Base-by-base conservation (phyloP, 30 jellyfish, hydroid and myxozoan genomes). In the Clytia hemisphaerica region DNA sequence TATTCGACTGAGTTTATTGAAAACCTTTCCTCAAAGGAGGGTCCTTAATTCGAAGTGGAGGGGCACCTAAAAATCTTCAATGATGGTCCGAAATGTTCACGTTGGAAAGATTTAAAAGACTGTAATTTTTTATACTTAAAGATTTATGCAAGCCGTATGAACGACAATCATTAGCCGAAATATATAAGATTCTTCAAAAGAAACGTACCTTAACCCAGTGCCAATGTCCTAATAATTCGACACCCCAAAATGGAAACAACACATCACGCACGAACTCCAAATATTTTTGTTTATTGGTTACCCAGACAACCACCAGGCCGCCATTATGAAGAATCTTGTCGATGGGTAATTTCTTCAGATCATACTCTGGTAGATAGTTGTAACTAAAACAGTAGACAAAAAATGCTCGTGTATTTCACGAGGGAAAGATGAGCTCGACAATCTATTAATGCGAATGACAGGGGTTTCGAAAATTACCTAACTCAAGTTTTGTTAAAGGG, bases 201-300 rank as follows among this genome's bases (percentile, higher is more conserved):
- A 21, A 10, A n/a, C 71, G 16, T 31, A 88, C 97, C 87, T 88
- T 88, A 26, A 79, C 71, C 97, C 94, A 88, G 49, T 57, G 67
- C 97, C 97, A 88, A 30, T 88, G 93, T 48, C 83, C 94, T 7
- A 74, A 22, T 25, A 73, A 61, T 44, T 68, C 61, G 22, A 79
- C 34, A 14, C 71, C 71, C 97, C 97, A 88, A 16, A 19, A 12
- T 25, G 80, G 85, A 50, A 88, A 76, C 5, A 88, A 80, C 45
- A 61, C 85, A 4, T 79, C 74, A 47, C 36, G 61, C 5, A 79
- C 97, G 51, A 79, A 88, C 4, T 70, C 79, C 4, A 74, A 51
- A n/a, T 69, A 55, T 42, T 71, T 66, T 86, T 44, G 54, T 32
- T 80, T 88, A 47, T 88, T 88, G 6, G 97, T 88, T 1, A 88